These are phyloP conservation scores for Lateolabrax maculatus DNA, from an alignment of 2,797 vertebrate species.

Conservation along the genomic window DNA sequence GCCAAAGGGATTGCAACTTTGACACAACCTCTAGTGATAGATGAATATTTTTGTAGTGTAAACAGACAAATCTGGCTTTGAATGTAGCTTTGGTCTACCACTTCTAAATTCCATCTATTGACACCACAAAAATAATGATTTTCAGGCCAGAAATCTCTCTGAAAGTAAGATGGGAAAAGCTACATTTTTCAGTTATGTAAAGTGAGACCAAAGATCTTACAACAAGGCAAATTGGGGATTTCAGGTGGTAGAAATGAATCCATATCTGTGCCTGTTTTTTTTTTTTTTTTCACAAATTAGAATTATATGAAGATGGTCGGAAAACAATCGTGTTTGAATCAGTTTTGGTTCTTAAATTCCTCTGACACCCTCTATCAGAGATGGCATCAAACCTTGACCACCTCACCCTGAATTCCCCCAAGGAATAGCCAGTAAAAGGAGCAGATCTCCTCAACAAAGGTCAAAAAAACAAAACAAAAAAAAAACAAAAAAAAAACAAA, in stretches of 20 bases:
- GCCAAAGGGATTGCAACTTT: constrained; percentile 13
- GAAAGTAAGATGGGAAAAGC: constrained; percentile 6
- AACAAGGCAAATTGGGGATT: constrained; percentile 9
- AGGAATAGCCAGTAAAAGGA: constrained; percentile 76
- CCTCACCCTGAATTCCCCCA: constrained; percentile 77
- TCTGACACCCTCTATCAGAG: constrained; percentile 53
- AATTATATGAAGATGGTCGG: constrained; percentile 2
- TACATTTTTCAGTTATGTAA: constrained; percentile 8
- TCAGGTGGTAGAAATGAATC: constrained; percentile 1
- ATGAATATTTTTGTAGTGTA: constrained; percentile 27
- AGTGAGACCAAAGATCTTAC: neutral
- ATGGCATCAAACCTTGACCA: constrained; percentile 78
- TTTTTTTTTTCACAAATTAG: neutral
- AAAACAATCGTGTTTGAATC: constrained; percentile 39
- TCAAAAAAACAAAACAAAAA: constrained; percentile 23
- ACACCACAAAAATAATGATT: constrained; percentile 34
- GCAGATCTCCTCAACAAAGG: constrained; percentile 60
- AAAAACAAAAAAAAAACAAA: constrained; percentile 43
- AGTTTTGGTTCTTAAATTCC: constrained; percentile 76
- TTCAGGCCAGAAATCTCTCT: constrained; percentile 25
- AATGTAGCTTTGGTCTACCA: constrained; percentile 60
- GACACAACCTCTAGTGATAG: neutral
- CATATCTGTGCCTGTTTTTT: constrained; percentile 6
- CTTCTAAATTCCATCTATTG: constrained; percentile 28
- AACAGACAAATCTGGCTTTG: constrained; percentile 51